phyloP scores from a whole-genome alignment of 2,797 vertebrate genomes.

The Sebastes diploproa region DNA sequence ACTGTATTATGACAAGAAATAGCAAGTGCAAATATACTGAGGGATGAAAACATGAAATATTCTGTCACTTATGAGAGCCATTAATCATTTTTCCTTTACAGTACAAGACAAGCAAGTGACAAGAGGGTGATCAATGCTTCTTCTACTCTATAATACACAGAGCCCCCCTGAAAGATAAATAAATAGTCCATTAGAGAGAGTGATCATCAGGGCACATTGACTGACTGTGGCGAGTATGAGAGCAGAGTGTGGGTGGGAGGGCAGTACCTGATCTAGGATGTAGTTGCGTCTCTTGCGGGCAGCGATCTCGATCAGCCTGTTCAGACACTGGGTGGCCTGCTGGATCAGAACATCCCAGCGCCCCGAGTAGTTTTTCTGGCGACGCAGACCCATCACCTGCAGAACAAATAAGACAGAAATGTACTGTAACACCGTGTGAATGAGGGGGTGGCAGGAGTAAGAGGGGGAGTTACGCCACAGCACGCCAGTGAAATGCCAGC shows the following conservation, averaged over 20 bases:
- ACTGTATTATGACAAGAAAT: slow-evolving; percentile 78
- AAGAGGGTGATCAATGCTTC: slow-evolving; percentile 78
- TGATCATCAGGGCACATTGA: slow-evolving; percentile 78
- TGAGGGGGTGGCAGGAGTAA: neutral
- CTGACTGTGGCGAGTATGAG: slow-evolving; percentile 69
- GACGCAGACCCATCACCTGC: slow-evolving; percentile 94
- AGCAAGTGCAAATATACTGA: slow-evolving; percentile 76
- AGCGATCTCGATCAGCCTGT: slow-evolving; percentile 93
- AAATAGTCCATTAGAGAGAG: slow-evolving; percentile 83
- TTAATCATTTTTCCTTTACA: slow-evolving; percentile 73
- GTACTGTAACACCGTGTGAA: rapidly evolving
- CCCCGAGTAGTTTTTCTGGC: slow-evolving; percentile 92
- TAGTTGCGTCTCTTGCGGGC: slow-evolving; percentile 96
- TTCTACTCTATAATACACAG: slow-evolving; percentile 83
- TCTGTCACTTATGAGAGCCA: slow-evolving; percentile 77
- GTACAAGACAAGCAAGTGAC: slow-evolving; percentile 76
- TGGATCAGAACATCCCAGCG: slow-evolving; percentile 96
- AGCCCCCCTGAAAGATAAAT: slow-evolving; percentile 84
- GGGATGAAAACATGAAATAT: slow-evolving; percentile 75
- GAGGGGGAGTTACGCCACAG: neutral
- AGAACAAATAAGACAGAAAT: neutral
- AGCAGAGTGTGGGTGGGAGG: slow-evolving; percentile 40
- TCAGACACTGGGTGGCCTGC: slow-evolving; percentile 95
- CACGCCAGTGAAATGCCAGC: neutral
- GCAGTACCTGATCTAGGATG: slow-evolving; percentile 93